Conservation (phyloP, 1,140 invertebrate species). For the Ericerus pela region DNA sequence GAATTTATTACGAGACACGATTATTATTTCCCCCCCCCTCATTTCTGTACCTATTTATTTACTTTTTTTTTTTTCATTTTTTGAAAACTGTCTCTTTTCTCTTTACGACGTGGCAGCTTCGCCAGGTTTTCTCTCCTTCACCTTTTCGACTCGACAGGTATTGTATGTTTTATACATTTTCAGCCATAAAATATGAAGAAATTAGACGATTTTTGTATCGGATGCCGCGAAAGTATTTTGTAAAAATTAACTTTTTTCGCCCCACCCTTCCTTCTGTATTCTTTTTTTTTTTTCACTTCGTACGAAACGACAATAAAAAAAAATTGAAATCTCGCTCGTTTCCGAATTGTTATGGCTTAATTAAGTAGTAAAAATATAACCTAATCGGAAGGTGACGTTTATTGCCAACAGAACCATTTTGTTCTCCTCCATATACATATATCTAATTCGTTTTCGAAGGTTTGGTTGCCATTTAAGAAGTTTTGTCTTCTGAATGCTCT, state of each 20-base stretch:
- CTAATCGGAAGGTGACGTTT: conserved; percentile 5
- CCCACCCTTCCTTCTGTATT: too few species aligned
- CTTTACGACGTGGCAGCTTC: conserved; percentile 9
- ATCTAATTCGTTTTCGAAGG: too few species aligned
- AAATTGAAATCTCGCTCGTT: conserved; percentile 1
- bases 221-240: conserved; percentile 6
- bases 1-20: conserved; percentile 6
- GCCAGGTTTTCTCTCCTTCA: conserved; percentile 2
- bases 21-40: too few species aligned
- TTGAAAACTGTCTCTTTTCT: conserved; percentile 5
- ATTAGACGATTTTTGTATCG: conserved; percentile 5
- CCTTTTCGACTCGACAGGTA: too few species aligned
- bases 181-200: conserved; percentile 1
- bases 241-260: conserved; percentile 1
- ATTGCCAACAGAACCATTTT: too few species aligned
- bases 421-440: too few species aligned
- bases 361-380: conserved; percentile 9
- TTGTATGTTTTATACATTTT: too few species aligned
- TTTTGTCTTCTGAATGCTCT: too few species aligned
- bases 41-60: too few species aligned
- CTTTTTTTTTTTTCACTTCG: too few species aligned
- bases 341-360: conserved; percentile 3
- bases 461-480: too few species aligned
- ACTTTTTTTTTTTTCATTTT: too few species aligned
- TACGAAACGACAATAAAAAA: neutral